Conservation (phyloP, 1,140 invertebrate species). For the Philopotamus ludificatus region DNA sequence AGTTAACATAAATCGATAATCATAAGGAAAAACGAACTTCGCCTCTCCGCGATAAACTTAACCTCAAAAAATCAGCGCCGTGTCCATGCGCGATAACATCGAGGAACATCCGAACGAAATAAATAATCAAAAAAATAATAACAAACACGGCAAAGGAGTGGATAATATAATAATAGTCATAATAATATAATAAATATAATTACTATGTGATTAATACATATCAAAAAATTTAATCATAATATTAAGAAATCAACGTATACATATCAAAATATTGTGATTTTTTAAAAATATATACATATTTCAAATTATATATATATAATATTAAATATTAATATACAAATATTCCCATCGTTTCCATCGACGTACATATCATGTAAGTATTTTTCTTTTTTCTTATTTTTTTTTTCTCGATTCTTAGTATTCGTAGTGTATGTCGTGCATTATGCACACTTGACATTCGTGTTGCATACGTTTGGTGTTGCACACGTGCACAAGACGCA, state of each 20-base stretch:
- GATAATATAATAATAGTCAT: constrained; percentile 6
- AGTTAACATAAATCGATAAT: background rate
- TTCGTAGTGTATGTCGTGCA: too few species aligned
- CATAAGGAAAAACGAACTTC: background rate
- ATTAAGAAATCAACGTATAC: constrained; percentile 4
- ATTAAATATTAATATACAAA: background rate
- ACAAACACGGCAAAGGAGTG: constrained; percentile 30
- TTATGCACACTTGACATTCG: too few species aligned
- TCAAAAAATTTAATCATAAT: background rate
- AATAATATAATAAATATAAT: constrained; percentile 1
- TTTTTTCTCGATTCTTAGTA: too few species aligned
- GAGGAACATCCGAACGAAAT: too few species aligned
- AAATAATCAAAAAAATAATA: background rate
- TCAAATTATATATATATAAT: background rate
- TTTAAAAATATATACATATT: background rate
- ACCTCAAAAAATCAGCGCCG: too few species aligned
- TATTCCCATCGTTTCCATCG: too few species aligned
- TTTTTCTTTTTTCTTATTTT: too few species aligned
- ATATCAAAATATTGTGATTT: background rate
- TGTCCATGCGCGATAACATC: too few species aligned
- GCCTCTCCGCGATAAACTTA: constrained; percentile 8
- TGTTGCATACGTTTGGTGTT: too few species aligned
- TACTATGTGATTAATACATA: background rate
- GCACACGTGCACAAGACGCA: background rate
- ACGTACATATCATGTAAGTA: background rate